Percentiles rank a stretch among this genome's conserved stretches.
Evolutionary conservation across 2,888 invertebrate species (phyloP).

Genomic region (Nephrotoma appendiculata): DNA sequence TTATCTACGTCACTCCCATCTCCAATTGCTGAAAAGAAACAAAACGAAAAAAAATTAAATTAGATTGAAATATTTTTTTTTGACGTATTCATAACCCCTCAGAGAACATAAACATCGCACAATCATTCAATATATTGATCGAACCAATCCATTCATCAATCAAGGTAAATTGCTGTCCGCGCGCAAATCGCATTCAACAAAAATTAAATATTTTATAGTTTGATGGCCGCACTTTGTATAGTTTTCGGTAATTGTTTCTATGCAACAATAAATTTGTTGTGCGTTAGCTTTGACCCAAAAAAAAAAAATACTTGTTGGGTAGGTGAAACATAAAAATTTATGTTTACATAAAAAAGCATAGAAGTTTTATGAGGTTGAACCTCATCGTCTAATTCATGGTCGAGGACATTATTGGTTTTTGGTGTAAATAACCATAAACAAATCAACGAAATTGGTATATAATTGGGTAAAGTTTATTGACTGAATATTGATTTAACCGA

Average conservation of each 20-base stretch:
- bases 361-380: neutral
- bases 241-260: neutral
- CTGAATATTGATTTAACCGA: neutral
- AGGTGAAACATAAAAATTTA: neutral
- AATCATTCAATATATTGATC: neutral
- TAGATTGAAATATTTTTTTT: neutral
- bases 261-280: neutral
- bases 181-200: neutral
- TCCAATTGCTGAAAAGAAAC: conserved; percentile 17
- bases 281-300: neutral
- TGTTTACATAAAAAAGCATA: neutral
- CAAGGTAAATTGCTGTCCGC: neutral
- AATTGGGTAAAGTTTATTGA: neutral
- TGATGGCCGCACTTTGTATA: neutral
- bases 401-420: neutral
- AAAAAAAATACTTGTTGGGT: neutral
- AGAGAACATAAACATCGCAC: neutral
- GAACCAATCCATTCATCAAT: neutral
- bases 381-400: neutral
- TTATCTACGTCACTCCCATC: conserved; percentile 20
- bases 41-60: conserved; percentile 7
- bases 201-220: neutral
- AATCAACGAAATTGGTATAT: neutral
- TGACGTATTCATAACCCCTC: neutral
- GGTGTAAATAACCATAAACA: neutral